Conservation (phyloP, 2,888 invertebrate species). For the Harmothoe impar region DNA sequence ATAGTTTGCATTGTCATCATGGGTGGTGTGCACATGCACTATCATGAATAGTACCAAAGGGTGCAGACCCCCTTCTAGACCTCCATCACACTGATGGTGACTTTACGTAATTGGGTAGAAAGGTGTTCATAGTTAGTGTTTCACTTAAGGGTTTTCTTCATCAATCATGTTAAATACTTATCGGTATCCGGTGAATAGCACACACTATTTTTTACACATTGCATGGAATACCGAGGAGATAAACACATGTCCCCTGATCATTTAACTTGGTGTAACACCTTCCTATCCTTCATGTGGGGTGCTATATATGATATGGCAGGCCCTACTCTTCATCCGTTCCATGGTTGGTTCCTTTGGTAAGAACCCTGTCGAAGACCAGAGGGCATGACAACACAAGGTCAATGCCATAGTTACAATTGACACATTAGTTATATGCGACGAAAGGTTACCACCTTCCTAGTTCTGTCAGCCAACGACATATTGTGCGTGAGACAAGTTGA, state of each 20-base stretch:
- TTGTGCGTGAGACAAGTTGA: constrained; percentile 38
- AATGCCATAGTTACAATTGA: not conserved
- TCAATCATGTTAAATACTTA: not conserved
- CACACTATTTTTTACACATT: too few species aligned
- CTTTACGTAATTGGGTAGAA: too few species aligned
- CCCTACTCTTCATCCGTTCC: not conserved
- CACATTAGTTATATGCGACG: too few species aligned
- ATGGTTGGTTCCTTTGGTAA: constrained; percentile 13
- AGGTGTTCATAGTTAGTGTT: too few species aligned
- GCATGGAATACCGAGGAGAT: too few species aligned
- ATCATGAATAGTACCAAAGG: too few species aligned
- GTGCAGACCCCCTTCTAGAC: too few species aligned
- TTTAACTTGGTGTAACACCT: not conserved
- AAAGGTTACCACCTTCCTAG: not conserved
- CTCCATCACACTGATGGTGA: too few species aligned
- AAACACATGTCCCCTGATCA: too few species aligned
- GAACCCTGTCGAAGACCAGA: constrained; percentile 49
- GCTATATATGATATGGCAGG: not conserved
- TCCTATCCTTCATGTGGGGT: not conserved
- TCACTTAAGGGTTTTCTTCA: too few species aligned
- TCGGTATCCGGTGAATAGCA: not conserved
- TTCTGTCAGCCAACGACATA: not conserved
- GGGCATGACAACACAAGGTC: constrained; percentile 1
- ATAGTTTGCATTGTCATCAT: not conserved
- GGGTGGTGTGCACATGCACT: not conserved